These are phyloP conservation scores for Selene dorsalis DNA, from an alignment of 2,797 vertebrate species.

Conservation along the genomic window DNA sequence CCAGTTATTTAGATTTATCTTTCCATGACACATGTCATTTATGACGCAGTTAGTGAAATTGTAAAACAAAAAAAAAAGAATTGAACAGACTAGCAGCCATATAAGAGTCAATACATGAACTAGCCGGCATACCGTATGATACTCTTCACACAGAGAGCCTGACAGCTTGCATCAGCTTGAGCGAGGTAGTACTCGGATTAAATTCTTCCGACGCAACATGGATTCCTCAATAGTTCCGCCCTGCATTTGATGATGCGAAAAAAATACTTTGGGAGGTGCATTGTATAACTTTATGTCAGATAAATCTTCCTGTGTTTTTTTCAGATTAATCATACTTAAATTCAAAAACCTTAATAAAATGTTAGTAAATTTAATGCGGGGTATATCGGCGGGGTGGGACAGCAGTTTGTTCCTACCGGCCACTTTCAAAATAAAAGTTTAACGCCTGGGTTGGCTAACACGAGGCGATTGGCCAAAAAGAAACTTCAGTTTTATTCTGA, in stretches of 20 bases:
- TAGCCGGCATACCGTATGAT: slow-evolving; percentile 49
- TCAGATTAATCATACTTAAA: fast-evolving
- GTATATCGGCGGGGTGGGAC: background rate
- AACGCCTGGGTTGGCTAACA: fast-evolving
- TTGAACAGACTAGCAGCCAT: fast-evolving
- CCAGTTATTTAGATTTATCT: background rate
- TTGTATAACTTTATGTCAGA: background rate
- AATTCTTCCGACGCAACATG: slow-evolving; percentile 57
- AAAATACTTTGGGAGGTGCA: fast-evolving
- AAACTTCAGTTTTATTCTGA: slow-evolving; percentile 51
- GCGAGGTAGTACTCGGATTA: slow-evolving; percentile 9
- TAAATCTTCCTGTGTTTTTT: fast-evolving
- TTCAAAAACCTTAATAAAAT: background rate
- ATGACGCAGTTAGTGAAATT: fast-evolving
- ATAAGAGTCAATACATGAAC: background rate
- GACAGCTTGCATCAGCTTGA: slow-evolving; percentile 80
- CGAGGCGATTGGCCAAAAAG: fast-evolving
- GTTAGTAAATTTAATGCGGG: background rate
- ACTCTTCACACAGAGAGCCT: slow-evolving; percentile 34
- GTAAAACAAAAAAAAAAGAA: background rate
- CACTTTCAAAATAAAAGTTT: slow-evolving; percentile 66
- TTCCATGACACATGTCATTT: background rate
- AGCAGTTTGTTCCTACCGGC: background rate
- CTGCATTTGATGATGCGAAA: fast-evolving
- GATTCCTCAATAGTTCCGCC: slow-evolving; percentile 51